Percentiles rank a stretch among this genome's conserved stretches.
These are phyloP conservation scores for Isichthys henryi DNA, from an alignment of 2,113 vertebrate species.

Conservation along the genomic window DNA sequence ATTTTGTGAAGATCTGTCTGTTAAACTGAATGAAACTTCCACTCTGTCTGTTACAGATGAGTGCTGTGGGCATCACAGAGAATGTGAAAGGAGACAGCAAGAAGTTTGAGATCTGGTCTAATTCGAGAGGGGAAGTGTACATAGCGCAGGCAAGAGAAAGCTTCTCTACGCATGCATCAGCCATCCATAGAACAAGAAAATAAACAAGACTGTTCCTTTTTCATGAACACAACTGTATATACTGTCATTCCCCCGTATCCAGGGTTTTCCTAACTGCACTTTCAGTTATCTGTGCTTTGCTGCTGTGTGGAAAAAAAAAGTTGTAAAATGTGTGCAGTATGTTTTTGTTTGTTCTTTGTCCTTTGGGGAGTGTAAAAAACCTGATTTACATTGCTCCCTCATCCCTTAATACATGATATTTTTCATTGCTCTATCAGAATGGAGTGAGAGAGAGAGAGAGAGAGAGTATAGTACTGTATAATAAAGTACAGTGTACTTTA, in stretches of 20 bases:
- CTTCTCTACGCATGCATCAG: background rate
- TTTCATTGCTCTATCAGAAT: background rate
- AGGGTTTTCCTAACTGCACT: background rate
- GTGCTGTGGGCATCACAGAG: conserved; percentile 90
- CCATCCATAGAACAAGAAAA: background rate
- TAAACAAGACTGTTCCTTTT: background rate
- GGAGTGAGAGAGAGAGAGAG: too few relatives aligned
- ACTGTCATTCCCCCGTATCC: background rate
- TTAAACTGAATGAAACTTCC: background rate
- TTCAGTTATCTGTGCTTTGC: background rate
- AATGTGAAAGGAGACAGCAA: conserved; percentile 88
- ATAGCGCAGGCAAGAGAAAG: conserved; percentile 77
- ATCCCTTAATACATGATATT: background rate
- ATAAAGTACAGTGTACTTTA: background rate
- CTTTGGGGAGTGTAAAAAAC: background rate
- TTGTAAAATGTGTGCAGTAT: background rate
- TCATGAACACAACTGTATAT: background rate
- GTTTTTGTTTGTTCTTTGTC: background rate
- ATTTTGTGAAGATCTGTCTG: background rate
- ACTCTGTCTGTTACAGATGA: conserved; percentile 69
- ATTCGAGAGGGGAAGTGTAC: conserved; percentile 92
- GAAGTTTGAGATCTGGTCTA: conserved; percentile 98
- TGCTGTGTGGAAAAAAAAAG: background rate
- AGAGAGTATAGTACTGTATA: too few relatives aligned
- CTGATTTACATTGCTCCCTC: background rate